Evolutionary conservation across 2,797 vertebrate species (phyloP), one percentile per base, ranked within the genome.

Genomic region (Acomys russatus): DNA sequence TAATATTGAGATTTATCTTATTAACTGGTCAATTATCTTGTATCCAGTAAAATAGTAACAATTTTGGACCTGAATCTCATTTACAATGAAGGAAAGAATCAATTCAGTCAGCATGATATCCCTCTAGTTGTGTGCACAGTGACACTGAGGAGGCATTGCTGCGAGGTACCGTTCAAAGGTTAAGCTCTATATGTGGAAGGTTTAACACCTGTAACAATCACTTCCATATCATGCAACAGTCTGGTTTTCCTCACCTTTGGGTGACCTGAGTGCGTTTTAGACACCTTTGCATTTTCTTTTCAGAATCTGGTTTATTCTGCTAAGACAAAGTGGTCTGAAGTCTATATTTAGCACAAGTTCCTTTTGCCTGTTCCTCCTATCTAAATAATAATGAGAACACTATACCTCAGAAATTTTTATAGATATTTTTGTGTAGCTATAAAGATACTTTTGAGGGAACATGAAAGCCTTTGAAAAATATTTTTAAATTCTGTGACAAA

Each of bases 41-140:
- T 63, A 71, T 66, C 86, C n/a, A 87, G 30, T 82, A 35, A 95
- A 30, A 89, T 59, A 66, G 95, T 33, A 71, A 64, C 44, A 79
- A 10, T 86, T 93, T 97, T 94, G 30, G 56, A 91, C 70, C 25
- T 33, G 23, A 61, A 14, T 88, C 54, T 90, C 90, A 93, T 83
- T 92, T 94, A 64, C 92, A 44, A 64, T 66, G 23, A 7, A 94
- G 79, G 91, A 96, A 80, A 96, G 70, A 63, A 28, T 92, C 90
- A 92, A 11, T 88, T 90, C 14, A 51, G 1, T 77, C 90, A 96
- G 59, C 66, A 77, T 22, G 83, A 92, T 92, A 51, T 11, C 18
- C 88, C 18, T 83, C 74, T 86, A 83, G 80, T 92, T 94, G 84
- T 38, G 70, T 68, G 15, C 22, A 78, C 90, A 85, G 63, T 11